Evolutionary conservation across 1,140 invertebrate genomes (phyloP).

Genomic region (Kradibia gibbosae): DNA sequence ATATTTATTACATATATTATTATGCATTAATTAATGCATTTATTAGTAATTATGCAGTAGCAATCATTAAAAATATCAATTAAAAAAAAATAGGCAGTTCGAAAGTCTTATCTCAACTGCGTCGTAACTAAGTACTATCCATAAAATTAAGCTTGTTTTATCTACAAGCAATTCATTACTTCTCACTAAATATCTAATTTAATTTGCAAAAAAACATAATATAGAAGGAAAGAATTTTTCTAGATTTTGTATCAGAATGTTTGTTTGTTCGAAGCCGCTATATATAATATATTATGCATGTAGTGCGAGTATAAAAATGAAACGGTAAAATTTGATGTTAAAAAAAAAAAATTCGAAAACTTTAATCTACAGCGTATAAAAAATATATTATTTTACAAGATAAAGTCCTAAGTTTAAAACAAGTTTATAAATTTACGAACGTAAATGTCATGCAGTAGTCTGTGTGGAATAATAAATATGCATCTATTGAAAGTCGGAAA

Average conservation of each 20-base stretch:
- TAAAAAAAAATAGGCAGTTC: too few relatives aligned
- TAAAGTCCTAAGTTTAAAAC: not conserved
- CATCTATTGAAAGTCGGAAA: not conserved
- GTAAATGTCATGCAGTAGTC: not conserved
- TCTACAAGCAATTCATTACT: not conserved
- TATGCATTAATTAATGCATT: too few relatives aligned
- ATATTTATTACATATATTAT: too few relatives aligned
- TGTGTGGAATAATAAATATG: not conserved
- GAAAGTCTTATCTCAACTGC: not conserved
- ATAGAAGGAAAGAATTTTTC: too few relatives aligned
- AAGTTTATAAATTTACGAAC: not conserved
- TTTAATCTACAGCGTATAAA: too few relatives aligned
- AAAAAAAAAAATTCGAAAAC: too few relatives aligned
- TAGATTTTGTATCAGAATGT: not conserved
- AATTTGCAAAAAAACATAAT: too few relatives aligned
- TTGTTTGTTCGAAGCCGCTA: not conserved
- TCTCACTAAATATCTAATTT: not conserved
- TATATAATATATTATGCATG: too few relatives aligned
- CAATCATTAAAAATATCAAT: too few relatives aligned
- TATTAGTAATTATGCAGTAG: too few relatives aligned
- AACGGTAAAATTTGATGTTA: too few relatives aligned
- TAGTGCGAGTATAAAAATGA: too few relatives aligned
- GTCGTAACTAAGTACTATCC: not conserved
- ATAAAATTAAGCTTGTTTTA: not conserved
- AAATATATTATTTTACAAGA: not conserved